A percentile compares a stretch with the other conserved stretches of the same genome.
Evolutionary conservation across 1,140 invertebrate genomes (phyloP).

Genomic region (Phortica variegata): DNA sequence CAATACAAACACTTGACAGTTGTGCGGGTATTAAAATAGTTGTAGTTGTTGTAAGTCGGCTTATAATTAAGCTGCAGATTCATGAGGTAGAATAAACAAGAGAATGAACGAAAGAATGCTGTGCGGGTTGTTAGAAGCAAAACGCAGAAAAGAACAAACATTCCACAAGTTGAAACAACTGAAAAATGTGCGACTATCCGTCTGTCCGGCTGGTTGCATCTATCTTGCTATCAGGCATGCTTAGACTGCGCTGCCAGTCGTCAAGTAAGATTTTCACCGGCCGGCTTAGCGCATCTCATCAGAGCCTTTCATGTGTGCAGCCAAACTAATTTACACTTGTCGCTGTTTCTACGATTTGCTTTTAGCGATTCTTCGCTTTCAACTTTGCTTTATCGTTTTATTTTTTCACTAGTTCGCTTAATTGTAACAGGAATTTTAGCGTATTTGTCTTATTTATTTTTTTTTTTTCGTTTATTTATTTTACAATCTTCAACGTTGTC

Average conservation of each 20-base stretch:
- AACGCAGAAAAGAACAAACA: constrained; percentile 14
- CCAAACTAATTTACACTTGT: constrained; percentile 43
- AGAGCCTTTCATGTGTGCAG: neutral
- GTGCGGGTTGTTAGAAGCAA: no score
- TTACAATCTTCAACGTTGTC: neutral
- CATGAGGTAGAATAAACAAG: constrained; percentile 38
- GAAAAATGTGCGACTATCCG: constrained; percentile 4
- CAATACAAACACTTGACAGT: no score
- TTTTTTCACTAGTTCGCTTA: no score
- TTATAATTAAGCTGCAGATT: constrained; percentile 36
- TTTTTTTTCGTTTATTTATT: no score
- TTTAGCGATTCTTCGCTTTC: constrained; percentile 37
- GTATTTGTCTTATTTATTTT: no score
- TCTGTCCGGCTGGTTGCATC: neutral
- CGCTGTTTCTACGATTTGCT: constrained; percentile 25
- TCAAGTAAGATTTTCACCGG: no score
- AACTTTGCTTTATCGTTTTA: constrained; percentile 6
- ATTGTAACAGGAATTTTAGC: no score
- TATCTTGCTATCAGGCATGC: constrained; percentile 22
- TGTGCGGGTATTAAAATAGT: neutral
- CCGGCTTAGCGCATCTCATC: no score
- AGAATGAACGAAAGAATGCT: no score
- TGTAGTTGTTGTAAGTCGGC: constrained; percentile 7
- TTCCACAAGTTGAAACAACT: constrained; percentile 20
- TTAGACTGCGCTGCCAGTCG: no score